A percentile compares a stretch with the other conserved stretches of the same genome.
phyloP scores from a whole-genome alignment of 2,113 vertebrate species.

The Anser brachyrhynchus region DNA sequence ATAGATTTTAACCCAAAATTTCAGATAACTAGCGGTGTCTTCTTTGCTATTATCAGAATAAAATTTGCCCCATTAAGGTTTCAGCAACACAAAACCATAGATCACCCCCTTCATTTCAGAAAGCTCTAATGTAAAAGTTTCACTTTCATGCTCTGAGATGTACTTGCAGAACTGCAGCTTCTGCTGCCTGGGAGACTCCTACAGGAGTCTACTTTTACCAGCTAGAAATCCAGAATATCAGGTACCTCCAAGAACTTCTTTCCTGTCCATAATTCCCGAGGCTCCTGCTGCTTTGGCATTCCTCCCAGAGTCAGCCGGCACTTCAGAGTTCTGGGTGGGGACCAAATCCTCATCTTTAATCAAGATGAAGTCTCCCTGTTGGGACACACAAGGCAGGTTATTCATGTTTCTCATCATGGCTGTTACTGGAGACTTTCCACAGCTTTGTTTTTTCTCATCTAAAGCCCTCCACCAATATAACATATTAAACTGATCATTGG shows the following conservation, averaged over 20 bases:
- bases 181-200: not conserved
- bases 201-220: not conserved
- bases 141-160: not conserved
- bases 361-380: conserved; percentile 76
- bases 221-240: conserved; percentile 24
- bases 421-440: not conserved
- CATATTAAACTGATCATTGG: not conserved
- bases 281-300: conserved; percentile 70
- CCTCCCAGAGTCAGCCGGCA: not conserved
- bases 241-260: conserved; percentile 84
- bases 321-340: not conserved
- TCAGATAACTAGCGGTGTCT: not conserved
- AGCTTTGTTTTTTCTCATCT: not conserved
- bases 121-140: too few relatives aligned
- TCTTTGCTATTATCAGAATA: not conserved
- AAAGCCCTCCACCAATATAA: not conserved
- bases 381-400: conserved; percentile 20
- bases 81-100: not conserved
- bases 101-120: not conserved
- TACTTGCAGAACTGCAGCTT: not conserved
- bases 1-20: not conserved
- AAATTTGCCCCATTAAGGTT: not conserved
- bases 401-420: not conserved
- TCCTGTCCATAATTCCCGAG: conserved; percentile 78
- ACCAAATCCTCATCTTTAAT: conserved; percentile 34